Conservation (phyloP, 1,140 invertebrate genomes). For the Semibalanus balanoides region DNA sequence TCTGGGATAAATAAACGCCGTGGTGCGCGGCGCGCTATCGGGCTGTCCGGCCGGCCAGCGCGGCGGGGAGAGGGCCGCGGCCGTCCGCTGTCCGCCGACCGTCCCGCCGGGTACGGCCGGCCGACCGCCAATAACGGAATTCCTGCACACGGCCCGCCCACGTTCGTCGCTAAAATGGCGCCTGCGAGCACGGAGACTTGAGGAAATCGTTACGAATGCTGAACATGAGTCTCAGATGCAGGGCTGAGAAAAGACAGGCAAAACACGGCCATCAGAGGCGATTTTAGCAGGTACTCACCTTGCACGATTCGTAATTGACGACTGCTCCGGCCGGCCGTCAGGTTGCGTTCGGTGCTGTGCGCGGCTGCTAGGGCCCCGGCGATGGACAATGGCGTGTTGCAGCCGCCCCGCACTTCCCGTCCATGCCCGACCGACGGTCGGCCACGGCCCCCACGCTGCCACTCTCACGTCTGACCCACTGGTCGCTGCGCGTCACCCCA, state of each 20-base stretch:
- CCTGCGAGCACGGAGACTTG: too few species aligned
- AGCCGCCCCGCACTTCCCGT: not conserved
- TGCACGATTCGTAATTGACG: not conserved
- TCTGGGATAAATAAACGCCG: not conserved
- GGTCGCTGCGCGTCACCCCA: not conserved
- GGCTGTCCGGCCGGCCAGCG: too few species aligned
- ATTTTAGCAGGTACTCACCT: not conserved
- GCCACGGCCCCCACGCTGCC: not conserved
- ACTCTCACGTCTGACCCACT: not conserved
- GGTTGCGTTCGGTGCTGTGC: not conserved
- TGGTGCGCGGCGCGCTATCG: not conserved
- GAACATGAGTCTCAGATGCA: not conserved
- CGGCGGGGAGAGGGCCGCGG: too few species aligned
- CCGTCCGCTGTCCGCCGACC: too few species aligned
- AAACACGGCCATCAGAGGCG: not conserved
- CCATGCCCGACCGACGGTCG: not conserved
- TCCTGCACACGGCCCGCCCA: not conserved
- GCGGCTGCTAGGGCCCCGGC: not conserved
- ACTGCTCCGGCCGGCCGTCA: not conserved
- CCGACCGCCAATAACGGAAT: not conserved
- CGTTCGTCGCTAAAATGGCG: not conserved
- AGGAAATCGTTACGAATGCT: not conserved
- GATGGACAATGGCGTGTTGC: not conserved
- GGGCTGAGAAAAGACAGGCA: not conserved
- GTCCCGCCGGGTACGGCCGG: too few species aligned